Conservation (phyloP, 2,113 vertebrate species). For the Mastomys natalensis region DNA sequence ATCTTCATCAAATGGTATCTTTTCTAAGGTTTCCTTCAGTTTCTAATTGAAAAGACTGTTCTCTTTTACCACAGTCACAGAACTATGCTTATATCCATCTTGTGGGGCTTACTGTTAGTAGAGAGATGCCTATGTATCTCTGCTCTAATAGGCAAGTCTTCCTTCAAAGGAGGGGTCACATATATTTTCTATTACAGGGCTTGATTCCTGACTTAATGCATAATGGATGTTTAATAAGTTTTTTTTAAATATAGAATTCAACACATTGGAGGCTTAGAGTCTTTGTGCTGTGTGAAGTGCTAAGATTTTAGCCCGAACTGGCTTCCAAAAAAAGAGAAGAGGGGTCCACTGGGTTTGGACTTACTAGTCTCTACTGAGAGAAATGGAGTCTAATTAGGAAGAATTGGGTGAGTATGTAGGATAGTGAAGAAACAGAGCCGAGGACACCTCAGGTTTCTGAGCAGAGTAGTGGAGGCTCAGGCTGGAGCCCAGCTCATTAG, state of each 20-base stretch:
- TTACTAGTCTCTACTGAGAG: no score
- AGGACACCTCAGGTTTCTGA: not conserved
- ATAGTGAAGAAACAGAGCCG: not conserved
- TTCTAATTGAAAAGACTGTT: not conserved
- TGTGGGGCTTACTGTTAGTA: not conserved
- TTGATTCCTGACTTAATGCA: not conserved
- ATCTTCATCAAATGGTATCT: not conserved
- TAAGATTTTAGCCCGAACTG: slow-evolving; percentile 21
- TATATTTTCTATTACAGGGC: not conserved
- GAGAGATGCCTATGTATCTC: not conserved
- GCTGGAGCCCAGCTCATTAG: not conserved
- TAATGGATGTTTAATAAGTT: not conserved
- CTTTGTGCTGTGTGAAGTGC: not conserved
- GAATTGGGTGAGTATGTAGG: not conserved
- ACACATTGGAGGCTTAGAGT: not conserved
- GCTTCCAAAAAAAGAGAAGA: slow-evolving; percentile 48
- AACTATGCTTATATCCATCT: not conserved
- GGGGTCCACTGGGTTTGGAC: not conserved
- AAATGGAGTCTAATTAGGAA: not conserved
- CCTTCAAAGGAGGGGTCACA: not conserved
- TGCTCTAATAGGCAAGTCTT: not conserved
- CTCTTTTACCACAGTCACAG: not conserved
- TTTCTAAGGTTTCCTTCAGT: not conserved
- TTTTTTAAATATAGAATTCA: not conserved
- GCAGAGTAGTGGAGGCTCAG: not conserved